Conservation (phyloP, 2,888 invertebrate genomes). For the Balanococcus diminutus region DNA sequence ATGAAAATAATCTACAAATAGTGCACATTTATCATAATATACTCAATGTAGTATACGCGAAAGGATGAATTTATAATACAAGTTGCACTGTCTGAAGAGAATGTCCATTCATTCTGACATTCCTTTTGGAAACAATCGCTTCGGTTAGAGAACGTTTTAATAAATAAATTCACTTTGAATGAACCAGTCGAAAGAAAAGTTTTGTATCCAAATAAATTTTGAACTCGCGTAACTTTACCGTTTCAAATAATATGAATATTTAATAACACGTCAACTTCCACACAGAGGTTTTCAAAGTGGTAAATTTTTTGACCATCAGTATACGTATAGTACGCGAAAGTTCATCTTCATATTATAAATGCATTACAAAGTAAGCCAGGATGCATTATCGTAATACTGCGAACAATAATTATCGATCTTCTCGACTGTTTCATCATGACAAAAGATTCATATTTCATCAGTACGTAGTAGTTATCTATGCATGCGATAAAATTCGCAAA, state of each 20-base stretch:
- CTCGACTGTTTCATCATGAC: not conserved
- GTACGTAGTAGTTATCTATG: not conserved
- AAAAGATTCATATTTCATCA: not conserved
- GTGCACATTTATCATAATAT: not conserved
- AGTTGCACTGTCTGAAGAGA: not conserved
- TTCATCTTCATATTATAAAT: not conserved
- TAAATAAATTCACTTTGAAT: not conserved
- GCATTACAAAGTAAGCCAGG: not conserved
- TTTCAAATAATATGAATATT: not conserved
- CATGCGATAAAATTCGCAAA: not conserved
- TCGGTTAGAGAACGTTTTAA: not conserved
- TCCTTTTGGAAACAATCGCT: not conserved
- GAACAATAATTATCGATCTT: not conserved
- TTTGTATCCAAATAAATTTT: not conserved
- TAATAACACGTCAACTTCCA: not conserved
- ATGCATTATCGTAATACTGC: not conserved
- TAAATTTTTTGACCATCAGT: not conserved
- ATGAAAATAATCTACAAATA: too few relatives aligned
- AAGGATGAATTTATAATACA: not conserved
- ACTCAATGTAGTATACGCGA: not conserved
- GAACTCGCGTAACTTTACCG: not conserved
- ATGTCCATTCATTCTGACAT: not conserved
- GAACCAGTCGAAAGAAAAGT: not conserved
- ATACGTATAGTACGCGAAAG: too few relatives aligned
- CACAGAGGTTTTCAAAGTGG: not conserved